Base-by-base conservation (phyloP, 2,113 vertebrate species). In the Mus pahari region DNA sequence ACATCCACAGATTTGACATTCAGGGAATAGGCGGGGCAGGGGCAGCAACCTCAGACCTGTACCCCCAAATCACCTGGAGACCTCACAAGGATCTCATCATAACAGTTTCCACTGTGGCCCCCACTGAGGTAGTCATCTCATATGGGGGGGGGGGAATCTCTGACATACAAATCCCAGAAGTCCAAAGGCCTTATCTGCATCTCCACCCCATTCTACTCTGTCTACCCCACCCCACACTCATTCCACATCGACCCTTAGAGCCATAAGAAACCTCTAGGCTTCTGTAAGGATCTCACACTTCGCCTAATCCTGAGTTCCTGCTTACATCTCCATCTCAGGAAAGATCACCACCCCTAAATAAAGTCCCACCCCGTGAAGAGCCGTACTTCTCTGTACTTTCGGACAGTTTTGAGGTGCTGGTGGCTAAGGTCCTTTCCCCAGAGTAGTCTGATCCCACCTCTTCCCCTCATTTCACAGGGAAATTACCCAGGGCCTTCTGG, bases 401-500 rank as follows among this genome's bases (percentile, higher is more conserved):
- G 48, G 62, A 16, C 42, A 26, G 48, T 77, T 45, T 42, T 24
- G 89, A 53, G 66, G 60, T 4, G 3, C n/a, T 3, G 0, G 45
- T 12, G 48, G 64, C 73, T 68, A 68, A 0, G 2, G 19, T 82
- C 36, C 39, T 86, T 31, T 70, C 28, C 36, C 73, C 22, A 3
- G 68, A 28, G 14, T 10, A 0, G 33, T 70, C 39, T 64, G 70
- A 45, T 83, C 64, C 53, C 79, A 92, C 39, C 58, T 60, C 77
- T 48, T 64, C 90, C 86, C 83, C 90, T 98, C 81, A 94, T 98
- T 98, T 98, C 88, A 92, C 96, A 95, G 91, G 87, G 89, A 97
- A 98, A 98, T 97, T 84, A 96, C 53, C 81, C 91, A 97, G 95
- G 84, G 93, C 82, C 95, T 68, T 77, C 62, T 3, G 0, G 42